phyloP scores from a whole-genome alignment of 2,797 vertebrate genomes.

The Toxotes lorentzi region DNA sequence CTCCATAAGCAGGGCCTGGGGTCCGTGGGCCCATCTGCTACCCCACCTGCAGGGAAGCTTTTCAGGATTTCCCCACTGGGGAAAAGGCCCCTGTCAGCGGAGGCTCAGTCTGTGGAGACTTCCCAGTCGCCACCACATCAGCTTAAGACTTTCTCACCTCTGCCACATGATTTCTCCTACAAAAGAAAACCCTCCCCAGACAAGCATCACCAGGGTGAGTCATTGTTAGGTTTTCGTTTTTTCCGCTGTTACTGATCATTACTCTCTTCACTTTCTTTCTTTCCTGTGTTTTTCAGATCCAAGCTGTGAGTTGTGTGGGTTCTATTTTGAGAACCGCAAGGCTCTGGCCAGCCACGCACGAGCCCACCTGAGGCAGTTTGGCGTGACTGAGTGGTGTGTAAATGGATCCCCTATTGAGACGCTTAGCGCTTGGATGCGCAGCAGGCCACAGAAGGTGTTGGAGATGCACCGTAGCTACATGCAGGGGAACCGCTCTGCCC shows the following conservation, averaged over 20 bases:
- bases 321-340: constrained; percentile 97
- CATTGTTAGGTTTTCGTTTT: not conserved
- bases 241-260: not conserved
- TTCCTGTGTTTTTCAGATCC: constrained; percentile 81
- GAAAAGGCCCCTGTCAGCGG: constrained; percentile 87
- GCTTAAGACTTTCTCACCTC: constrained; percentile 85
- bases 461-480: constrained; percentile 95
- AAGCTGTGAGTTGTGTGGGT: constrained; percentile 95
- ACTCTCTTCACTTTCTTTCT: constrained; percentile 3
- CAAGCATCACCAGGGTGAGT: constrained; percentile 90
- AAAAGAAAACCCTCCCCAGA: constrained; percentile 91
- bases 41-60: constrained; percentile 77
- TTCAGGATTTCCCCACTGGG: constrained; percentile 82
- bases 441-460: constrained; percentile 92
- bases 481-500: constrained; percentile 89
- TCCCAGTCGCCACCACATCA: constrained; percentile 63
- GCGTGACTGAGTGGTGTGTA: constrained; percentile 97
- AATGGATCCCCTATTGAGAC: constrained; percentile 98
- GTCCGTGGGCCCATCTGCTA: constrained; percentile 72
- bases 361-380: constrained; percentile 95
- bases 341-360: constrained; percentile 96
- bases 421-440: constrained; percentile 97
- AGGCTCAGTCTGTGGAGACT: constrained; percentile 71
- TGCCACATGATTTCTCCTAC: constrained; percentile 90
- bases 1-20: constrained; percentile 80